Base-by-base conservation (phyloP, 2,888 invertebrate genomes). In the Microchrysa polita region DNA sequence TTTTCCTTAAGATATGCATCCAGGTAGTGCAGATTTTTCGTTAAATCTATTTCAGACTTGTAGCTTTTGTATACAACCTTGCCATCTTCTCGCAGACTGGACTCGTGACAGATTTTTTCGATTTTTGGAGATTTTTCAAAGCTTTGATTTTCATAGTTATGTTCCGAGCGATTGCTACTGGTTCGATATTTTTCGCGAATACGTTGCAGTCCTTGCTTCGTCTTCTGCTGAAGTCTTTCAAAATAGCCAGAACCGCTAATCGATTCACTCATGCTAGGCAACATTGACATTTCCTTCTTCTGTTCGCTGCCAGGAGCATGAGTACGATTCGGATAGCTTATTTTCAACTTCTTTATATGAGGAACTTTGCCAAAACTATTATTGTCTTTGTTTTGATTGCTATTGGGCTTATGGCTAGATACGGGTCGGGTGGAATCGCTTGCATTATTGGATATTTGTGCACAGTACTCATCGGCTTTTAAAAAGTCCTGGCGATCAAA, bases 1-100 rank as follows among this genome's bases (percentile, higher is more conserved):
- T 84, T 84, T 73, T 84, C 82, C 77, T 84, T 83, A n/a, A 85
- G 75, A 75, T 84, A 85, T 5, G 83, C 82, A 74, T 85, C 85
- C 65, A 85, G 76, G 71, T 84, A 85, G 75, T 83, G 83, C 5
- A 85, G 78, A 77, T 85, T 85, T 74, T 83, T 83, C 48, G 84
- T 83, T 5, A 85, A 79, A 77, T 85, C 85, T 53, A 85, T 80
- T 77, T 85, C 85, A 1, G 85, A 85, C 73, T 85, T 85, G 77
- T 85, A 85, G 77, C 84, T 84, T 77, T 84, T 84, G 74, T 84
- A 85, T 59, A 84, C 79, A 16, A 82, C 72, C 44, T 65, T 77
- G 69, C 40, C 65, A 42, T 69, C 57, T 12, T 63, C 67, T n/a
- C 22, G 34, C 27, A 2, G 4, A 42, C 23, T n/a, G 55, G 63